Evolutionary conservation across 1,140 invertebrate genomes (phyloP).

Genomic region (Apis florea): DNA sequence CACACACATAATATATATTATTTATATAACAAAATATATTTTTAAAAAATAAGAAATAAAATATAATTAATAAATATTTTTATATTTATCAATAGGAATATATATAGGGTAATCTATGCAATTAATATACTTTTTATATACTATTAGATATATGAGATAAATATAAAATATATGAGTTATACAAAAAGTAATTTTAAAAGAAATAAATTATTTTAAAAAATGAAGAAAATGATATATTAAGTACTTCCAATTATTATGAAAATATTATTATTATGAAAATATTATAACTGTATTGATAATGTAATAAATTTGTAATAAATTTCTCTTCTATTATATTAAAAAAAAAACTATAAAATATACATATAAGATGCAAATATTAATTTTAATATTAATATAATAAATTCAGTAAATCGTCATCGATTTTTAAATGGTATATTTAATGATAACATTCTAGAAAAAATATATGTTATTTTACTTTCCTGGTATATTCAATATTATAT

Average conservation of each 20-base stretch:
- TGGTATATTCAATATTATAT: not conserved
- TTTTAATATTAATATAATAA: not conserved
- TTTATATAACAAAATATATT: conserved; percentile 14
- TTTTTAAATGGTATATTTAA: not conserved
- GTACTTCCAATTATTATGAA: conserved; percentile 5
- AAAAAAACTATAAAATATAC: not conserved
- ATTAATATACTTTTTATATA: not conserved
- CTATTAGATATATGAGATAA: not conserved
- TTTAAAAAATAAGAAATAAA: conserved; percentile 1
- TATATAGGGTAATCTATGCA: conserved; percentile 48
- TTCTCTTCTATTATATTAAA: not conserved
- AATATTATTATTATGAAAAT: not conserved
- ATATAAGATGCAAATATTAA: not conserved
- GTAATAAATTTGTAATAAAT: not conserved
- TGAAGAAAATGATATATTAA: not conserved
- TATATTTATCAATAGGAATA: not conserved
- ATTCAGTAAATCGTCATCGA: conserved; percentile 1
- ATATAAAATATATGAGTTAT: not conserved
- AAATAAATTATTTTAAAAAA: not conserved
- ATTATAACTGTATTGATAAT: not conserved
- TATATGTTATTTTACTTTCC: not conserved
- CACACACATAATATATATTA: conserved; percentile 22
- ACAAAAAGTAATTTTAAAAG: not conserved
- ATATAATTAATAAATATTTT: conserved; percentile 23
- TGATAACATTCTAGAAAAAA: not conserved